Evolutionary conservation across 2,888 invertebrate species (phyloP), one percentile per base, ranked within the genome.

Genomic region (Bursaphelenchus okinawaensis): DNA sequence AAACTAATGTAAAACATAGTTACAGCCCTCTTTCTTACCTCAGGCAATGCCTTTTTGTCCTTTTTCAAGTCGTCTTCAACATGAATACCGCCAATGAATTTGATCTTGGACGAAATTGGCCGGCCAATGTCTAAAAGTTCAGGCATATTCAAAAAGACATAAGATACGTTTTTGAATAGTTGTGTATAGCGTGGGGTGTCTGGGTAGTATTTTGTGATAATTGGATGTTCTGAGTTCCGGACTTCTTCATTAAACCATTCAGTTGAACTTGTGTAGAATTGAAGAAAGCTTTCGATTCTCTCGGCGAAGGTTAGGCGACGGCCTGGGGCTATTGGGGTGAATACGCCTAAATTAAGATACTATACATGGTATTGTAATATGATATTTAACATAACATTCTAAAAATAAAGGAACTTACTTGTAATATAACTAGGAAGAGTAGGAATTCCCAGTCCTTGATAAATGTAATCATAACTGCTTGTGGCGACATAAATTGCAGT

Each of bases 51-150:
- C 40, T 1, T 4, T 12, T 16, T n/a, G 16, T 12, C 16, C 6
- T 40, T 40, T n/a, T 40, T 40, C 40, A 40, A 4, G 16, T 40
- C 40, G n/a, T 40, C 40, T 40, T 40, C 40, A 12, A 40, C n/a
- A 3, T 40, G 40, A 29, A 75, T 72, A 0, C 73, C 74, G 6
- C 77, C 77, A 27, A 77, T 78, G 54, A 66, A 70, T 60, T 75
- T 72, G 23, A 78, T 65, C 57, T 78, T 78, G 22, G 67, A 60
- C 1, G 62, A 58, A 8, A 68, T 60, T 6, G 72, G 73, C 19
- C 70, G 55, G 19, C 74, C 71, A 8, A 67, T 26, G 54, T 78
- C 75, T 16, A 77, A 66, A 0, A 78, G 27, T 56, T 77, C 77
- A 57, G 76, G 66, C 22, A 74, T 69, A 54, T 77, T 77, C 22